phyloP scores from a whole-genome alignment of 2,113 vertebrate species.

The Melospiza georgiana region DNA sequence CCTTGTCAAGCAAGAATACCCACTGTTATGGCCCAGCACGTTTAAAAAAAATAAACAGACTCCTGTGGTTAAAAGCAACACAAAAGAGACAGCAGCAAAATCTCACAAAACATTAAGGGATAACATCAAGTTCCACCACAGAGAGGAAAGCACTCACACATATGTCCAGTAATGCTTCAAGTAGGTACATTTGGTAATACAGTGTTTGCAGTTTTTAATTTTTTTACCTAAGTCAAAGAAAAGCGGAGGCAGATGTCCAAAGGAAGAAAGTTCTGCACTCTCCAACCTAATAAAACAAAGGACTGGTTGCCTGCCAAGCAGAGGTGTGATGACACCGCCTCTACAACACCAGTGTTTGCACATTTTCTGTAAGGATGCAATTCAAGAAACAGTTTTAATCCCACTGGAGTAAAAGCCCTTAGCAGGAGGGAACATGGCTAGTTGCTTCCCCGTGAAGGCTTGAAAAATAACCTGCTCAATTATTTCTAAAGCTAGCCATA shows the following conservation, averaged over 20 bases:
- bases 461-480: conserved; percentile 11
- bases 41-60: conserved; percentile 11
- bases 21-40: not conserved
- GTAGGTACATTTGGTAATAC: not conserved
- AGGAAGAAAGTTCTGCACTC: not conserved
- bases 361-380: not conserved
- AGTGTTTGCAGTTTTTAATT: not conserved
- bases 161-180: not conserved
- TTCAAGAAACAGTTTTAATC: conserved; percentile 3
- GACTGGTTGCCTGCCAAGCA: not conserved
- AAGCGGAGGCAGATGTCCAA: not conserved
- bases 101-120: not conserved
- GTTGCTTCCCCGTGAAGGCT: not conserved
- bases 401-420: not conserved
- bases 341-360: not conserved
- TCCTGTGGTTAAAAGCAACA: conserved; percentile 2
- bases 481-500: not conserved
- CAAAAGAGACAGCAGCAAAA: conserved; percentile 1
- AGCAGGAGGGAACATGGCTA: not conserved
- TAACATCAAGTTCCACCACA: not conserved
- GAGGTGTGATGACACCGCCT: conserved; percentile 9
- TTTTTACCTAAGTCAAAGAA: not conserved
- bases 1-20: not conserved
- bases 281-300: conserved; percentile 18
- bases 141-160: not conserved